phyloP scores from a whole-genome alignment of 2,888 invertebrate genomes.

The Elmis aenea region DNA sequence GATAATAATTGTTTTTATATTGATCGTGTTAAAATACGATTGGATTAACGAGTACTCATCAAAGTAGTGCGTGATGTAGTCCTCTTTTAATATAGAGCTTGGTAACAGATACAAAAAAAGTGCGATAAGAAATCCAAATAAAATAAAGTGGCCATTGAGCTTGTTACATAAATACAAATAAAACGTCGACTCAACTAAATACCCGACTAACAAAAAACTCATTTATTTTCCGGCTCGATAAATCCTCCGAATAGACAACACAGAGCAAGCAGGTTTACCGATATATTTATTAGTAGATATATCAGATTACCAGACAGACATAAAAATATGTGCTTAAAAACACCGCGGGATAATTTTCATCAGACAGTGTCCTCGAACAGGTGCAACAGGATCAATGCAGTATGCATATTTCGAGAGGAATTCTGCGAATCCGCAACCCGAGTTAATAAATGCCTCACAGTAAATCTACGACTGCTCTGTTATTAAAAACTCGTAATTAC shows the following conservation, averaged over 20 bases:
- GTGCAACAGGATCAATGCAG: conserved; percentile 19
- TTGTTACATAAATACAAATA: too few relatives aligned
- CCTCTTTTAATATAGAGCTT: too few relatives aligned
- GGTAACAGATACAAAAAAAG: conserved; percentile 10
- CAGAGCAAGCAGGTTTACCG: conserved; percentile 17
- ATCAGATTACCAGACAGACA: conserved; percentile 18
- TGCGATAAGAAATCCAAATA: conserved; percentile 19
- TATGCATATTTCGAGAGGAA: conserved; percentile 18
- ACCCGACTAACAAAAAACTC: too few relatives aligned
- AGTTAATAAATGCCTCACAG: too few relatives aligned
- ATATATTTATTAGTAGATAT: conserved; percentile 20
- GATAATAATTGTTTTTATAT: too few relatives aligned
- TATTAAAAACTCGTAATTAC: too few relatives aligned
- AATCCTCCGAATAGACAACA: conserved; percentile 15
- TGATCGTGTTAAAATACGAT: too few relatives aligned
- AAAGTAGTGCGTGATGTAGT: too few relatives aligned
- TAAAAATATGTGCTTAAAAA: conserved; percentile 15
- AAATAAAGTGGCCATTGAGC: conserved; percentile 16
- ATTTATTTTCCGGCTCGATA: conserved; percentile 16
- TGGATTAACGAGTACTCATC: too few relatives aligned
- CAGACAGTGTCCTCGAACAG: conserved; percentile 14
- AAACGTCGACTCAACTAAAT: too few relatives aligned
- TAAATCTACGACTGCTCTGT: too few relatives aligned
- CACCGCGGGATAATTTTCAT: conserved; percentile 13
- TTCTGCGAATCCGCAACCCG: conserved; percentile 17